Evolutionary conservation across 2,113 vertebrate genomes (phyloP), one percentile per base, ranked within the genome.

Genomic region (Oceanites oceanicus): DNA sequence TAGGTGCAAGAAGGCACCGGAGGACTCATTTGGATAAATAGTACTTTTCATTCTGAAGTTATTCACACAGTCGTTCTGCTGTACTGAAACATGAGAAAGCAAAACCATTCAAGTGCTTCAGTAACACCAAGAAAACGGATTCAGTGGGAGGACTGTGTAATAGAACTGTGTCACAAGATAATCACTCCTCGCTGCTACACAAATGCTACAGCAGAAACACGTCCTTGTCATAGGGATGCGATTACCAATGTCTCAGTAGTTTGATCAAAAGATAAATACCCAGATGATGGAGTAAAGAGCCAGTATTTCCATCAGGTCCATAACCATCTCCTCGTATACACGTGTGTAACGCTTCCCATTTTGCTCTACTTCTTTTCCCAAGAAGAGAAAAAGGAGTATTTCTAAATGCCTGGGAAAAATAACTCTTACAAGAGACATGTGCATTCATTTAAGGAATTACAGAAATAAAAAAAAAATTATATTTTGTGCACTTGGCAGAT

Each of bases 311-410:
- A 47, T 73, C 4, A 2, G 1, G 42, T 81, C 53, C 7, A 3
- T 75, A 74, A 63, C 14, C 15, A 11, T 52, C 40, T 89, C n/a
- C 40, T 71, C 40, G 21, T 62, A 9, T n/a, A 22, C 12, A 2
- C 1, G 0, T 2, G 3, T 49, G 5, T 32, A 52, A 32, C 1
- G 0, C 40, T 79, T 88, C 58, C 29, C 4, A 0, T 44, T 73
- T 94, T 85, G 52, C 45, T 77, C 14, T 19, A 4, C 32, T 58
- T 58, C 6, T 59, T 44, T 91, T 88, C 34, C 40, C 21, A 36
- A 65, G 20, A 65, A 34, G 25, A 10, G 7, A 36, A 70, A 52
- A 70, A 40, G 13, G 14, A 36, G 1, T 29, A n/a, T 55, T 88
- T 82, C 16, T 66, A 67, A 90, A 29, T 86, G 29, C 40, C 14